Conservation (phyloP, 2,888 invertebrate genomes). For the Aphidius colemani region DNA sequence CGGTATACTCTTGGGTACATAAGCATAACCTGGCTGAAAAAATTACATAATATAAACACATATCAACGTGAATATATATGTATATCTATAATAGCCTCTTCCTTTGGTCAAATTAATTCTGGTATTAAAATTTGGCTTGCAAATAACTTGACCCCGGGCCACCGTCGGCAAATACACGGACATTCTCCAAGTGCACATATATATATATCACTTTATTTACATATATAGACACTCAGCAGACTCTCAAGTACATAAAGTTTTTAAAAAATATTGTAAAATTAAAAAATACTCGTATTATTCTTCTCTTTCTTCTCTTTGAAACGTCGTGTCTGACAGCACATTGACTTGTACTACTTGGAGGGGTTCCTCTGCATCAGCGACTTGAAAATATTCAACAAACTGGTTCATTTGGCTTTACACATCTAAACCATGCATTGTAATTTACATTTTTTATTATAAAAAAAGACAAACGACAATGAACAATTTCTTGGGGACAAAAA, state of each 20-base stretch:
- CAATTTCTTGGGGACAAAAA: slow-evolving; percentile 7
- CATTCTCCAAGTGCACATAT: slow-evolving; percentile 34
- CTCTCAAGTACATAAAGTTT: background rate
- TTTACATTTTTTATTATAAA: slow-evolving; percentile 59
- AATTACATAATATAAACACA: background rate
- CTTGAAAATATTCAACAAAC: too few species aligned
- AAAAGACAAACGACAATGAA: slow-evolving; percentile 16
- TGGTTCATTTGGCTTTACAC: too few species aligned
- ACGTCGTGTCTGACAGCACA: background rate
- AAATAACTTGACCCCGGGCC: slow-evolving; percentile 58
- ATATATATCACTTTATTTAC: background rate
- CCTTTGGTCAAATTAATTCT: slow-evolving; percentile 60
- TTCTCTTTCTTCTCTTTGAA: slow-evolving; percentile 14
- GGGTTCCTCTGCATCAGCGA: background rate
- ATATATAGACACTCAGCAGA: too few species aligned
- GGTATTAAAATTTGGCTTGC: slow-evolving; percentile 62
- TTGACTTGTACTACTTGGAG: background rate
- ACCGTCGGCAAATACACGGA: slow-evolving; percentile 36
- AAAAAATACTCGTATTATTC: background rate
- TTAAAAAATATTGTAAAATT: too few species aligned
- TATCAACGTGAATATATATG: slow-evolving; percentile 11
- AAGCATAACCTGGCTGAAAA: slow-evolving; percentile 7
- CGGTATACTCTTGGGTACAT: slow-evolving; percentile 5
- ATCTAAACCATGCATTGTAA: slow-evolving; percentile 30
- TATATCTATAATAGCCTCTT: slow-evolving; percentile 26